Evolutionary conservation across 2,113 vertebrate genomes (phyloP).

Genomic region (Cettia cetti): DNA sequence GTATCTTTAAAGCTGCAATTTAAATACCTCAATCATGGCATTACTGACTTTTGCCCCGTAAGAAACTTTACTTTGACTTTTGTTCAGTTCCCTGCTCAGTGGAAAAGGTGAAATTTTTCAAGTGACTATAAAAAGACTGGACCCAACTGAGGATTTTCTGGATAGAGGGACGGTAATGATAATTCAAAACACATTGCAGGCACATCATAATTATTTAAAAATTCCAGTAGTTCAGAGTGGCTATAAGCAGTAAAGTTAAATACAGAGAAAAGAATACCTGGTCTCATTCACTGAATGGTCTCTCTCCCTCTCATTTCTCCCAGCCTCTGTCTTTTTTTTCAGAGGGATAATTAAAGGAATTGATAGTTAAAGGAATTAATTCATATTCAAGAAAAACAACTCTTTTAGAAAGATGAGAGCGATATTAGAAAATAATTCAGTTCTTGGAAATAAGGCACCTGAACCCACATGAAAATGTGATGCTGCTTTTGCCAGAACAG

Average conservation of each 20-base stretch:
- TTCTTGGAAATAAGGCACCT: not conserved
- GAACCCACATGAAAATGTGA: not conserved
- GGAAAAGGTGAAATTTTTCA: not conserved
- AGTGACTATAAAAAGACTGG: not conserved
- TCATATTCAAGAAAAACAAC: not conserved
- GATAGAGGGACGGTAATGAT: not conserved
- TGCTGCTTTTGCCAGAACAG: not conserved
- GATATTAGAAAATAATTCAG: not conserved
- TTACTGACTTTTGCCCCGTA: not conserved
- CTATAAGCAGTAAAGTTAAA: not conserved
- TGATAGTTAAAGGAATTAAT: not conserved
- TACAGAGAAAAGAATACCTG: not conserved
- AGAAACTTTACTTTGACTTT: not conserved
- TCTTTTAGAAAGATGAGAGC: not conserved
- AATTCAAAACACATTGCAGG: not conserved
- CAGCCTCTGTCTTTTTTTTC: not conserved
- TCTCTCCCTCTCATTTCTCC: not conserved
- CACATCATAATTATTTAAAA: not conserved
- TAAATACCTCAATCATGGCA: not conserved
- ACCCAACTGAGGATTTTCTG: not conserved
- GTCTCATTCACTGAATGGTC: not conserved
- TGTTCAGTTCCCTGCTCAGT: not conserved
- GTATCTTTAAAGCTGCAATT: not conserved
- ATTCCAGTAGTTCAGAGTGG: not conserved
- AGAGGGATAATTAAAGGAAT: not conserved